phyloP scores from a whole-genome alignment of 1,140 invertebrate genomes.

The Drosophila busckii region DNA sequence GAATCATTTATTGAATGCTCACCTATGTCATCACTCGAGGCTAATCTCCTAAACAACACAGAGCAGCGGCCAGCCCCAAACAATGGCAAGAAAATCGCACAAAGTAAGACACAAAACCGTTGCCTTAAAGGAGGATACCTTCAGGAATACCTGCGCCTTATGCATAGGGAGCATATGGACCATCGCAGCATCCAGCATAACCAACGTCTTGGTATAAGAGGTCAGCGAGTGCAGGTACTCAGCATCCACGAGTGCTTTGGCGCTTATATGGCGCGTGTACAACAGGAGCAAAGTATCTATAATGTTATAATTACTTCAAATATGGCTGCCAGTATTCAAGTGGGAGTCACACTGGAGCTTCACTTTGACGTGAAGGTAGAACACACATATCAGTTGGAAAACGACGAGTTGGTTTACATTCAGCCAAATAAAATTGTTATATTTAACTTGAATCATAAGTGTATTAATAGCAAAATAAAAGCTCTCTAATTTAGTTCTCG shows the following conservation, averaged over 20 bases:
- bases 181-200: conserved; percentile 17
- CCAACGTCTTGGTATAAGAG: conserved; percentile 15
- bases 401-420: conserved; percentile 20
- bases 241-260: conserved; percentile 20
- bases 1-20: conserved; percentile 1
- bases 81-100: not conserved
- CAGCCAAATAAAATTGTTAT: conserved; percentile 37
- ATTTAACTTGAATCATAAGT: no score
- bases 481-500: no score
- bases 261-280: conserved; percentile 13
- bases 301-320: conserved; percentile 11
- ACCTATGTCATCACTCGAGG: not conserved
- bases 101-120: conserved; percentile 1
- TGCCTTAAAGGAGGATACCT: conserved; percentile 25
- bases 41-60: conserved; percentile 3
- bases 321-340: not conserved
- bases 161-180: conserved; percentile 20
- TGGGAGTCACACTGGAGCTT: conserved; percentile 5
- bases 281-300: not conserved
- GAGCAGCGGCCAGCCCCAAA: not conserved
- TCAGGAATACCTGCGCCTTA: conserved; percentile 7
- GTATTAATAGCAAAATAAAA: no score
- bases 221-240: conserved; percentile 6
- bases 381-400: not conserved
- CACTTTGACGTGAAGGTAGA: conserved; percentile 8